Conservation (phyloP, 2,797 vertebrate genomes). For the Zonotrichia albicollis region DNA sequence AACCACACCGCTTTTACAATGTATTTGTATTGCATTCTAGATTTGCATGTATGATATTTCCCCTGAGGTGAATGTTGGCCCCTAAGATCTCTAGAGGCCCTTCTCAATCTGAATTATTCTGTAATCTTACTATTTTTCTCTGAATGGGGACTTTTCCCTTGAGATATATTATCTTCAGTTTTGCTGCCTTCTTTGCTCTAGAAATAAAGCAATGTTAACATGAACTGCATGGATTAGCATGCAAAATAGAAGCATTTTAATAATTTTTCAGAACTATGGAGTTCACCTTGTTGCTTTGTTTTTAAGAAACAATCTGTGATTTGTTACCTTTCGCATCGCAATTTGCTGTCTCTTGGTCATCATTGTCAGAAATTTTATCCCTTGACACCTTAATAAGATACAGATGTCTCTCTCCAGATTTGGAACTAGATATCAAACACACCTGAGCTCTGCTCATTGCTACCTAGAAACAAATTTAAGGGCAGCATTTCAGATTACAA, state of each 20-base stretch:
- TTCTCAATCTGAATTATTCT: background rate
- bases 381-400: constrained; percentile 87
- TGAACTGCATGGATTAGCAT: background rate
- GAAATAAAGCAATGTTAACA: background rate
- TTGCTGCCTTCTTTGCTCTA: background rate
- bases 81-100: background rate
- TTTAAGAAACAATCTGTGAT: background rate
- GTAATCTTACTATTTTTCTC: background rate
- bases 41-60: rapidly evolving
- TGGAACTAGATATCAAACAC: constrained; percentile 84
- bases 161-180: background rate
- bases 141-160: background rate
- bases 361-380: constrained; percentile 83
- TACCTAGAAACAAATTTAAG: constrained; percentile 80
- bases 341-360: constrained; percentile 91
- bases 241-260: background rate
- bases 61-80: background rate
- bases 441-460: constrained; percentile 96
- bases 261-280: background rate
- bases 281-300: background rate
- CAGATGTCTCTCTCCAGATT: constrained; percentile 86
- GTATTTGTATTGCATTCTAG: background rate
- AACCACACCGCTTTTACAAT: background rate
- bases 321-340: constrained; percentile 88
- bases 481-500: constrained; percentile 15